A percentile compares a stretch with the other conserved stretches of the same genome.
Conservation (phyloP, 2,888 invertebrate genomes). For the Xiphydria camelus region DNA sequence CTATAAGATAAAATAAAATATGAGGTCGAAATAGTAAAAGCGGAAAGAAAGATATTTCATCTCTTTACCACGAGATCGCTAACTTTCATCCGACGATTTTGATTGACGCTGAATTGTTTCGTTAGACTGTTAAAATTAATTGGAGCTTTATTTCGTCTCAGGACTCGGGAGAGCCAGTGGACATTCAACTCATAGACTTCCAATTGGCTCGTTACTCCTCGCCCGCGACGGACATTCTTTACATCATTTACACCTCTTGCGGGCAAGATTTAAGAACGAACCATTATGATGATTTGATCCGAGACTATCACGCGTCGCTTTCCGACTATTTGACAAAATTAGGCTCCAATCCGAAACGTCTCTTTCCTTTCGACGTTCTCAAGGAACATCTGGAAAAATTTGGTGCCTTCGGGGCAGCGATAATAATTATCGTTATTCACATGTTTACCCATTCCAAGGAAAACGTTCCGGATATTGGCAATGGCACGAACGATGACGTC, state of each 20-base stretch:
- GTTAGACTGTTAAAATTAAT: too few relatives aligned
- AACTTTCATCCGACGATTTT: too few relatives aligned
- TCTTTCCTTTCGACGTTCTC: conserved; percentile 41
- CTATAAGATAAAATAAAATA: too few relatives aligned
- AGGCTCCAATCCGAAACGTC: conserved; percentile 31
- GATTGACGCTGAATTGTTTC: too few relatives aligned
- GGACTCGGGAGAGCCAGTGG: conserved; percentile 21
- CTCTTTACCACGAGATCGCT: too few relatives aligned
- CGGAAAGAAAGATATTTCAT: too few relatives aligned
- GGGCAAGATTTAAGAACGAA: conserved; percentile 34
- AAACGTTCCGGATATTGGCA: conserved; percentile 29
- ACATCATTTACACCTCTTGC: conserved; percentile 45
- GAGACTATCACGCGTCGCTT: conserved; percentile 44
- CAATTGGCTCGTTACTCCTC: conserved; percentile 32
- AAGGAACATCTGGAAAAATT: conserved; percentile 36
- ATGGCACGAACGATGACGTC: conserved; percentile 2
- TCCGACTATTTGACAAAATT: conserved; percentile 28
- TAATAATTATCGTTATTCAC: conserved; percentile 33
- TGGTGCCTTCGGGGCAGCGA: conserved; percentile 30
- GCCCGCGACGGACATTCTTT: conserved; percentile 43
- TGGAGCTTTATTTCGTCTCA: conserved; percentile 15
- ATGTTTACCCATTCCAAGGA: conserved; percentile 33
- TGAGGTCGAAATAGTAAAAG: too few relatives aligned
- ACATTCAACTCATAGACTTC: conserved; percentile 30
- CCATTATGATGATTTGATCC: conserved; percentile 39